Evolutionary conservation across 2,888 invertebrate species (phyloP).

Genomic region (Trachelus tabidus): DNA sequence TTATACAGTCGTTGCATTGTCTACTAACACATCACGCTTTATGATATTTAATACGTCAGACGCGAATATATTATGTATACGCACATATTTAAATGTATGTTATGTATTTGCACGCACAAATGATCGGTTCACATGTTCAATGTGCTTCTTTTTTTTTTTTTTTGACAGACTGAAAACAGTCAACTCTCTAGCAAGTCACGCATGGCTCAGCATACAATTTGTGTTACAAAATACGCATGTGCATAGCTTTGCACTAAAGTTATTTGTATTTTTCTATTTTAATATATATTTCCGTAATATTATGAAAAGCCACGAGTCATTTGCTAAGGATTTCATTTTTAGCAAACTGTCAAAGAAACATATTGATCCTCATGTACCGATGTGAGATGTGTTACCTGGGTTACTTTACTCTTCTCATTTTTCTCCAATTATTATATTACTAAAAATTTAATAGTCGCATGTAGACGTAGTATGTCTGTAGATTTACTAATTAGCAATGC

Average conservation of each 20-base stretch:
- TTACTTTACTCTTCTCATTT: neutral
- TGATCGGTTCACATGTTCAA: neutral
- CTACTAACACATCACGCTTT: neutral
- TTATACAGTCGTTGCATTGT: constrained; percentile 19
- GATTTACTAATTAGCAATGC: neutral
- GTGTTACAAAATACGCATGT: too few relatives aligned
- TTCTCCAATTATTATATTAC: too few relatives aligned
- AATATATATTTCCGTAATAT: neutral
- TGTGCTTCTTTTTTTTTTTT: neutral
- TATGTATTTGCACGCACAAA: neutral
- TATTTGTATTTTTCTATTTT: neutral
- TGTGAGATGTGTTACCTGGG: neutral
- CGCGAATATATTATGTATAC: neutral
- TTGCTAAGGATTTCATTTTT: neutral
- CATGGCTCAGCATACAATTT: neutral
- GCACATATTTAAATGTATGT: neutral
- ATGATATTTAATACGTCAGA: neutral
- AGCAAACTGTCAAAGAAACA: neutral
- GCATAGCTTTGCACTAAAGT: neutral
- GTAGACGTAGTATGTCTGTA: neutral
- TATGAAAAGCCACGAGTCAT: neutral
- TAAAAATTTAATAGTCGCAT: neutral
- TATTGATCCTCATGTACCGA: neutral
- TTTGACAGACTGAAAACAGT: neutral
- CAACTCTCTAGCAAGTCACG: neutral